Conservation (phyloP, 2,888 invertebrate genomes). For the Lochmaea capreae region DNA sequence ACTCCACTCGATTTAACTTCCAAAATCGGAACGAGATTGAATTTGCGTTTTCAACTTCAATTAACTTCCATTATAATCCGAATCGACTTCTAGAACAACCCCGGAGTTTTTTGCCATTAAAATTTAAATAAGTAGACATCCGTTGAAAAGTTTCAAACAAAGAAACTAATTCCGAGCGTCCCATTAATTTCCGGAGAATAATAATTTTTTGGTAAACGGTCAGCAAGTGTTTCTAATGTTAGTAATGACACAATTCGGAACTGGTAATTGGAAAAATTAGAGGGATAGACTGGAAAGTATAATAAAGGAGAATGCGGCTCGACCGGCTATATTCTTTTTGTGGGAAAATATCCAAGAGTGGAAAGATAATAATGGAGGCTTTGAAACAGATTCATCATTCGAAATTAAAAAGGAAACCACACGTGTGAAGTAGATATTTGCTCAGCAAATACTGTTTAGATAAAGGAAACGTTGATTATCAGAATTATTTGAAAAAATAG, state of each 20-base stretch:
- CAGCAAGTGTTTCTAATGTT: constrained; percentile 60
- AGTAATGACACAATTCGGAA: constrained; percentile 57
- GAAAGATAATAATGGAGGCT: constrained; percentile 31
- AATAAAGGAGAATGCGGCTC: constrained; percentile 34
- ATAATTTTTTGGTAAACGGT: constrained; percentile 55
- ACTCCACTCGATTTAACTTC: constrained; percentile 10
- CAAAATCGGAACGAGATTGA: constrained; percentile 11
- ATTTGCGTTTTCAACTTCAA: constrained; percentile 25
- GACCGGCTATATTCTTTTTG: constrained; percentile 25
- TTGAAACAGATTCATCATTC: constrained; percentile 29
- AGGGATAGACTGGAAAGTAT: constrained; percentile 37
- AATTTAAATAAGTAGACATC: constrained; percentile 34
- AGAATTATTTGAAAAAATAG: no score
- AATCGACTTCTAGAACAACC: constrained; percentile 12
- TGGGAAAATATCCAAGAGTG: constrained; percentile 29
- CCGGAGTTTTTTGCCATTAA: constrained; percentile 24
- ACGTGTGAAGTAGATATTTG: constrained; percentile 21
- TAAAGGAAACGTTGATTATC: no score
- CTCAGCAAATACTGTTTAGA: background rate
- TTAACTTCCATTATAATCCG: constrained; percentile 18
- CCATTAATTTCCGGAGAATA: constrained; percentile 42
- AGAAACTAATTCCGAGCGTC: constrained; percentile 46
- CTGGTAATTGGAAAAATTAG: constrained; percentile 57
- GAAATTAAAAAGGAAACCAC: constrained; percentile 30
- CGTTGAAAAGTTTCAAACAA: constrained; percentile 39